Percentiles rank a stretch among this genome's conserved stretches.
Evolutionary conservation across 2,888 invertebrate genomes (phyloP).

Genomic region (Blastobasis adustella): DNA sequence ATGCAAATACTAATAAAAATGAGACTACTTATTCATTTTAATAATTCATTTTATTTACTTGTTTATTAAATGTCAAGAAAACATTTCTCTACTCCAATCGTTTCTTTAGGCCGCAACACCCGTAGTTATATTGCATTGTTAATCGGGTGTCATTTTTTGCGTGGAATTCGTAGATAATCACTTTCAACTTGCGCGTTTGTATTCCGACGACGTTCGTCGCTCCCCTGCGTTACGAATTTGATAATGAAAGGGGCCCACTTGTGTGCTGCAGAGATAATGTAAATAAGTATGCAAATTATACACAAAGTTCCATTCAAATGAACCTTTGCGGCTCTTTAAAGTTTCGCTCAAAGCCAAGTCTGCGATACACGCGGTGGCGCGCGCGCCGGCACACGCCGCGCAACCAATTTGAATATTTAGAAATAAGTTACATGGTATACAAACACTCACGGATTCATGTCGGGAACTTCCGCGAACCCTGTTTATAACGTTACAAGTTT

Average conservation of each 20-base stretch:
- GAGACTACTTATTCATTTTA: no score
- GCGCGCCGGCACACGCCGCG: slow-evolving; percentile 21
- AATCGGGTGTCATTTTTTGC: slow-evolving; percentile 55
- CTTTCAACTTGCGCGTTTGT: slow-evolving; percentile 58
- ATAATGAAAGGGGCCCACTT: slow-evolving; percentile 71
- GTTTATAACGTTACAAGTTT: slow-evolving; percentile 40
- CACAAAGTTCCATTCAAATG: slow-evolving; percentile 68
- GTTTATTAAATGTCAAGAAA: no score
- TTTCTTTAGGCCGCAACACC: slow-evolving; percentile 12
- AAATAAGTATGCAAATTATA: slow-evolving; percentile 74
- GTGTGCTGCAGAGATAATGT: slow-evolving; percentile 73
- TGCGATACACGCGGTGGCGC: slow-evolving; percentile 29
- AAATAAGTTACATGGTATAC: slow-evolving; percentile 50
- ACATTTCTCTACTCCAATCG: slow-evolving; percentile 7
- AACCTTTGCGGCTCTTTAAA: slow-evolving; percentile 67
- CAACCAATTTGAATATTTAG: slow-evolving; percentile 43
- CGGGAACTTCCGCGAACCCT: slow-evolving; percentile 42
- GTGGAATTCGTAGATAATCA: slow-evolving; percentile 59
- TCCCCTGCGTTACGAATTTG: slow-evolving; percentile 65
- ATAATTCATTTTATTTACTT: no score
- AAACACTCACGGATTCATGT: slow-evolving; percentile 45
- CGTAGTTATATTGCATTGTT: slow-evolving; percentile 45
- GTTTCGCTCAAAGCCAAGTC: slow-evolving; percentile 56
- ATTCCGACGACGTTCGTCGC: slow-evolving; percentile 46
- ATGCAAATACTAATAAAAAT: no score